phyloP scores from a whole-genome alignment of 2,797 vertebrate genomes.

The Leptodactylus fallax region DNA sequence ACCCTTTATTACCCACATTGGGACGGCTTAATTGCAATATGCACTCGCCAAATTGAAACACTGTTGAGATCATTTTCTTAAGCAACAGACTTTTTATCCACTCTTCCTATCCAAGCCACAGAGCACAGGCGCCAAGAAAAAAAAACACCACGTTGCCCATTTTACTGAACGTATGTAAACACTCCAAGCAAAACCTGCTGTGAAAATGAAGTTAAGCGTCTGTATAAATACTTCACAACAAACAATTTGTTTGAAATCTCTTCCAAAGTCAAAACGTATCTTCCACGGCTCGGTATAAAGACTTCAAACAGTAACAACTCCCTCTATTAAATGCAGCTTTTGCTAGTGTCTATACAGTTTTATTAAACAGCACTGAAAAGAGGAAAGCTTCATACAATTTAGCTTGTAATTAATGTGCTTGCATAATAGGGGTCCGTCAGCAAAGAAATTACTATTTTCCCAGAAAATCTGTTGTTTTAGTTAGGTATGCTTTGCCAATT shows the following conservation, averaged over 20 bases:
- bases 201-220: slow-evolving; percentile 13
- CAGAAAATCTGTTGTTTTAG: not conserved
- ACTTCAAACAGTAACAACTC: slow-evolving; percentile 23
- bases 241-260: slow-evolving; percentile 45
- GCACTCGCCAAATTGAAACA: not conserved
- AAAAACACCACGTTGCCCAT: slow-evolving; percentile 33
- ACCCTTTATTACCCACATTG: not conserved
- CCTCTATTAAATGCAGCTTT: slow-evolving; percentile 35
- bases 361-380: slow-evolving; percentile 5
- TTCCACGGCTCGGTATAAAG: slow-evolving; percentile 41
- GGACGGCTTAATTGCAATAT: slow-evolving; percentile 10
- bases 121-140: not conserved
- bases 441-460: not conserved
- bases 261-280: slow-evolving; percentile 15
- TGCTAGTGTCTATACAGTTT: slow-evolving; percentile 9
- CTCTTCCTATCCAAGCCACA: slow-evolving; percentile 9
- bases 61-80: slow-evolving; percentile 29
- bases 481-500: not conserved
- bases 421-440: not conserved
- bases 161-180: slow-evolving; percentile 39
- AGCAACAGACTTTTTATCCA: not conserved
- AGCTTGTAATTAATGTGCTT: slow-evolving; percentile 11
- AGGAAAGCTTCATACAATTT: not conserved
- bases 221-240: slow-evolving; percentile 41
- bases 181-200: slow-evolving; percentile 33